Percentiles rank a stretch among this genome's conserved stretches.
Evolutionary conservation across 2,797 vertebrate species (phyloP).

Genomic region (Melanogrammus aeglefinus): DNA sequence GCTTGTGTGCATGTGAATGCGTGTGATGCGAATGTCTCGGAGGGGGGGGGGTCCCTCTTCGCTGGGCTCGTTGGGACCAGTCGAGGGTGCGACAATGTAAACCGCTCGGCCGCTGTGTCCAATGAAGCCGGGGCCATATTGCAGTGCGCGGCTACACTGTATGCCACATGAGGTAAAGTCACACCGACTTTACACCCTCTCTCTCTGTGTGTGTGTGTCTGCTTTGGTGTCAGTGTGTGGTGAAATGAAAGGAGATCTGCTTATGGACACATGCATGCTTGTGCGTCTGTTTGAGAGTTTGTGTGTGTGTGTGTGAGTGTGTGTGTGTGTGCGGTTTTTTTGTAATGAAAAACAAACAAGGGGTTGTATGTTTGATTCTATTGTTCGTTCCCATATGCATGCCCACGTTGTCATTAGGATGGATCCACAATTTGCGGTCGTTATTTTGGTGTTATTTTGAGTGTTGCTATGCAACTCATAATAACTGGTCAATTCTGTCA

Average conservation of each 20-base stretch:
- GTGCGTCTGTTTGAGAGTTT: neutral
- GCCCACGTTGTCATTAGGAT: neutral
- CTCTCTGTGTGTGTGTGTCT: too few relatives aligned
- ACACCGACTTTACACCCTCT: conserved; percentile 43
- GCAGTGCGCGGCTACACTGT: conserved; percentile 37
- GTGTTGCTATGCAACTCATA: neutral
- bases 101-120: conserved; percentile 51
- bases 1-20: neutral
- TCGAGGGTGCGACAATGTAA: conserved; percentile 61
- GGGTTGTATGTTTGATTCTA: neutral
- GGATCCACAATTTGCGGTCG: neutral
- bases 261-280: neutral
- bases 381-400: neutral
- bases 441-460: neutral
- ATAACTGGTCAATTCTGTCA: too few relatives aligned
- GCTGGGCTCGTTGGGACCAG: conserved; percentile 32
- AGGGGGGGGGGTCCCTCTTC: too few relatives aligned
- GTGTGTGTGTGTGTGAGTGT: neutral
- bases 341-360: neutral
- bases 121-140: conserved; percentile 43
- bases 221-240: conserved; percentile 2
- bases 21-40: conserved; percentile 21
- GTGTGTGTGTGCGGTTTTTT: neutral
- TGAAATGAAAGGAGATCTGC: neutral
- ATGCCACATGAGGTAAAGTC: conserved; percentile 64